Conservation (phyloP, 2,888 invertebrate genomes). For the Microplitis manilae region DNA sequence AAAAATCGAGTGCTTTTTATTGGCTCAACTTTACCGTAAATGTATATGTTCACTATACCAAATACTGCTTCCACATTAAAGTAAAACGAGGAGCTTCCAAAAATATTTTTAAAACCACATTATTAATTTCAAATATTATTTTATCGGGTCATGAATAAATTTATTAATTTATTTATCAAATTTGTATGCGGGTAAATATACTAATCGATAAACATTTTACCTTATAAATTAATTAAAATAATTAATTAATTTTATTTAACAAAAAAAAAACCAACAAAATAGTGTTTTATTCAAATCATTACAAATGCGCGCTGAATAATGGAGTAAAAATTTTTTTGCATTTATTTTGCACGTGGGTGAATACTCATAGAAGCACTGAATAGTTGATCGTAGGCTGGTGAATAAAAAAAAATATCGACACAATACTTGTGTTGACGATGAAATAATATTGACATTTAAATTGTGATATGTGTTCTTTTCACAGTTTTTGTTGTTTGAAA, state of each 20-base stretch:
- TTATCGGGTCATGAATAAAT: neutral
- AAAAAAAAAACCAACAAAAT: neutral
- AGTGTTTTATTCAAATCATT: neutral
- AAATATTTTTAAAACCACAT: neutral
- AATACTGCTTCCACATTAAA: neutral
- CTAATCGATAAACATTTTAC: neutral
- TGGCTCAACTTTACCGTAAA: slow-evolving; percentile 25
- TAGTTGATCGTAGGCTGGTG: neutral
- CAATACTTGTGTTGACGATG: neutral
- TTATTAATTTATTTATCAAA: neutral
- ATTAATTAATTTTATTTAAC: neutral
- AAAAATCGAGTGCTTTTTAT: slow-evolving; percentile 32
- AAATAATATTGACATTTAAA: neutral
- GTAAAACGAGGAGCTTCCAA: neutral
- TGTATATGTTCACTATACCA: neutral
- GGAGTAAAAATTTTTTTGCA: neutral
- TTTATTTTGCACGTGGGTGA: neutral
- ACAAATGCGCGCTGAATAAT: neutral
- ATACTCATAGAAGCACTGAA: neutral
- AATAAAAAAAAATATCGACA: neutral
- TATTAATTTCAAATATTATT: neutral
- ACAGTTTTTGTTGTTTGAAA: no score
- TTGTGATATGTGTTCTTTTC: no score
- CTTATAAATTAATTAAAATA: neutral
- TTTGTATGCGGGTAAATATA: neutral